Percentiles rank a stretch among this genome's conserved stretches.
Conservation (phyloP, 2,888 invertebrate genomes). For the Schrankia costaestrigalis region DNA sequence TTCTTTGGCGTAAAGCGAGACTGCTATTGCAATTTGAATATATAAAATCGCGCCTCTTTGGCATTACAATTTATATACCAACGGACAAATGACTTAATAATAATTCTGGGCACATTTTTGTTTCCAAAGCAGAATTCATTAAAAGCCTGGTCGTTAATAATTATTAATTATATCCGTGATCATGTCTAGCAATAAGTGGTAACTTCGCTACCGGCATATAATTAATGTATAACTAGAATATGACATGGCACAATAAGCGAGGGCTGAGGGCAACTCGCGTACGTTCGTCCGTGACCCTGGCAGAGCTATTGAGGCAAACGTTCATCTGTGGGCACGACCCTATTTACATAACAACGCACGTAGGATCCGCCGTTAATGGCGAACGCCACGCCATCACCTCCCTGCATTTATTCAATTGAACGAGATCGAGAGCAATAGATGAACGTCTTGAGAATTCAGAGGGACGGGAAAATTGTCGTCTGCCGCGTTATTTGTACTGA, state of each 20-base stretch:
- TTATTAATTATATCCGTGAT: too few relatives aligned
- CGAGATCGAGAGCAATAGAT: slow-evolving; percentile 64
- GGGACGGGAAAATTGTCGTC: slow-evolving; percentile 25
- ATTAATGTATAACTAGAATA: too few relatives aligned
- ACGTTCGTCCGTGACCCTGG: slow-evolving; percentile 46
- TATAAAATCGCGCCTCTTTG: too few relatives aligned
- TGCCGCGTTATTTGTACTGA: slow-evolving; percentile 9
- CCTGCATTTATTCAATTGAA: slow-evolving; percentile 72
- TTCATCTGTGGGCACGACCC: slow-evolving; percentile 34
- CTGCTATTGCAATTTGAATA: too few relatives aligned
- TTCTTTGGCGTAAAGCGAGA: too few relatives aligned
- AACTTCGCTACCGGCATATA: too few relatives aligned
- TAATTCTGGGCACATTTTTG: too few relatives aligned
- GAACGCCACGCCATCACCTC: slow-evolving; percentile 48
- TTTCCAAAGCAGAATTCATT: too few relatives aligned
- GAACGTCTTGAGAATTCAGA: slow-evolving; percentile 52
- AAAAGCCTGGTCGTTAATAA: too few relatives aligned
- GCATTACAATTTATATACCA: too few relatives aligned
- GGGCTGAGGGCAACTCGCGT: slow-evolving; percentile 36
- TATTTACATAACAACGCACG: slow-evolving; percentile 66
- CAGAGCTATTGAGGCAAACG: slow-evolving; percentile 23
- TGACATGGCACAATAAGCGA: slow-evolving; percentile 27
- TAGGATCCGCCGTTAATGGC: slow-evolving; percentile 46
- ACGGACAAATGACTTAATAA: too few relatives aligned
- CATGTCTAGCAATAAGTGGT: too few relatives aligned